Percentiles rank a stretch among this genome's conserved stretches.
These are phyloP conservation scores for Xiphias gladius DNA, from an alignment of 2,113 vertebrate species.

Conservation along the genomic window DNA sequence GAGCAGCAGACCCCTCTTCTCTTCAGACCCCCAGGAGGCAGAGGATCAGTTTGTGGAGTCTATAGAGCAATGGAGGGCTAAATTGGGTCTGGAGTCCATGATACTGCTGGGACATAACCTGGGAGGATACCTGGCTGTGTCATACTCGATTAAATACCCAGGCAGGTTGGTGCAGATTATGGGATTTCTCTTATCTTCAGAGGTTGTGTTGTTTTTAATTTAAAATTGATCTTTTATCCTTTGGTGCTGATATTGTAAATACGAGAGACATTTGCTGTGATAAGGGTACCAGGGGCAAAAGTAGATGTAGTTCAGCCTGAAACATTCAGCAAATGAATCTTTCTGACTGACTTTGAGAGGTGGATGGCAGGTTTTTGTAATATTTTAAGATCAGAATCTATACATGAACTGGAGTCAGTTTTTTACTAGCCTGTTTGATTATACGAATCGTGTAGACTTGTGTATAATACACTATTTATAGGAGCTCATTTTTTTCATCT, in stretches of 20 bases:
- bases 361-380: not conserved
- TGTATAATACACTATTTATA: not conserved
- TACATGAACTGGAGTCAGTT: not conserved
- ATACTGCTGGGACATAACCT: conserved; percentile 96
- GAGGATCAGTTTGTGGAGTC: conserved; percentile 96
- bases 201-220: conserved; percentile 8
- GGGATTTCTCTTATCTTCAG: not conserved
- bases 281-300: not conserved
- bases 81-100: conserved; percentile 89
- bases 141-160: conserved; percentile 92
- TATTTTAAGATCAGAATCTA: not conserved
- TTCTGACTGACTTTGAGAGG: not conserved
- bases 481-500: not conserved
- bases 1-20: conserved; percentile 92
- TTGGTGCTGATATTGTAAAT: conserved; percentile 10
- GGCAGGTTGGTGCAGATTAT: conserved; percentile 84
- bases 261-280: not conserved
- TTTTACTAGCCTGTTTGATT: not conserved
- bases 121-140: conserved; percentile 93
- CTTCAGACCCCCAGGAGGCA: conserved; percentile 86
- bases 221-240: not conserved
- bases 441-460: not conserved
- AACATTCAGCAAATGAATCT: not conserved
- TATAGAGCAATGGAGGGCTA: conserved; percentile 93
- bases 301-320: not conserved